phyloP scores from a whole-genome alignment of 2,113 vertebrate genomes.

The Ardeotis arabs region DNA sequence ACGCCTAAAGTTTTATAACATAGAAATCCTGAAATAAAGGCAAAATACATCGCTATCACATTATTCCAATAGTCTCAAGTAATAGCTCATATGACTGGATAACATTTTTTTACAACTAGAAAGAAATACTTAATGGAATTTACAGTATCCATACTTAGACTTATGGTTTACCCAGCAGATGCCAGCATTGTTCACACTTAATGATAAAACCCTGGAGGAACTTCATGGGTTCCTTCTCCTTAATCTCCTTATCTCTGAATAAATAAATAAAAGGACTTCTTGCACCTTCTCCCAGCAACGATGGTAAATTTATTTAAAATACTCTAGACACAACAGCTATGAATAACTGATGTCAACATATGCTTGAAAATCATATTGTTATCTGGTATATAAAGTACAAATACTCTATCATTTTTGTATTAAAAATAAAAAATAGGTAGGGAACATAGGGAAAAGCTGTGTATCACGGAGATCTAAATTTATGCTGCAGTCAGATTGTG shows the following conservation, averaged over 20 bases:
- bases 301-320: not conserved
- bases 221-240: not conserved
- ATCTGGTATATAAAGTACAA: not conserved
- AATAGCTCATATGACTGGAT: not conserved
- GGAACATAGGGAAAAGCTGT: not conserved
- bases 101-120: not conserved
- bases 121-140: not conserved
- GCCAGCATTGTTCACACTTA: not conserved
- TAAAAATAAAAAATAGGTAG: not conserved
- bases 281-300: not conserved
- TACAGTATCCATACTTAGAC: not conserved
- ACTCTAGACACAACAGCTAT: not conserved
- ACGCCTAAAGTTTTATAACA: not conserved
- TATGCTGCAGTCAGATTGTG: not conserved
- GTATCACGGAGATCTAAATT: not conserved
- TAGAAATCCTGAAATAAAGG: not conserved
- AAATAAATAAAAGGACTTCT: not conserved
- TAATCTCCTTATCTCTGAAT: not conserved
- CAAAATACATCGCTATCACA: not conserved
- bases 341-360: not conserved
- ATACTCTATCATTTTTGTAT: conserved; percentile 33
- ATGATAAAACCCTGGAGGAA: not conserved
- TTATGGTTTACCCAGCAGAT: not conserved
- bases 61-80: not conserved
- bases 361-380: not conserved